phyloP scores from a whole-genome alignment of 2,888 invertebrate species.

The Bibio marci region DNA sequence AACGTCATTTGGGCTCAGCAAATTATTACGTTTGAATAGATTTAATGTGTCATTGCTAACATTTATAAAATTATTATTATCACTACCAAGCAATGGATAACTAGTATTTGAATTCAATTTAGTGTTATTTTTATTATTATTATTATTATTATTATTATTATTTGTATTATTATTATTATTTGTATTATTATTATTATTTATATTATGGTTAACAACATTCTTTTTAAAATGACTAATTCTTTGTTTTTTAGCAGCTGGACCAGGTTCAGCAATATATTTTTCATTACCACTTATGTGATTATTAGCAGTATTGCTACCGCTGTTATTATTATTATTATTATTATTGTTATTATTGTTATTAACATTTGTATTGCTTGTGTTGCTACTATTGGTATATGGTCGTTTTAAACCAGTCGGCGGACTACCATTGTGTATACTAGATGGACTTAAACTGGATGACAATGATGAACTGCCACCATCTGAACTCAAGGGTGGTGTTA shows the following conservation, averaged over 20 bases:
- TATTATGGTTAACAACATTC: slow-evolving; percentile 31
- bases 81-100: slow-evolving; percentile 9
- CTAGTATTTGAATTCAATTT: background rate
- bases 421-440: slow-evolving; percentile 53
- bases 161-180: too few species aligned
- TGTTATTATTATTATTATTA: background rate
- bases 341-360: background rate
- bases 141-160: too few species aligned
- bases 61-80: too few species aligned
- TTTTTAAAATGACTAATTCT: slow-evolving; percentile 74
- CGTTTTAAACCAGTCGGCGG: slow-evolving; percentile 43
- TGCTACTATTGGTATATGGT: slow-evolving; percentile 31
- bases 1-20: too few species aligned
- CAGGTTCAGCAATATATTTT: slow-evolving; percentile 33
- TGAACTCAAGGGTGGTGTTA: slow-evolving; percentile 76
- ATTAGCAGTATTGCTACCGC: too few species aligned
- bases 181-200: too few species aligned
- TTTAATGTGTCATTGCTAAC: too few species aligned
- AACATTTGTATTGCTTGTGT: slow-evolving; percentile 1
- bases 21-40: too few species aligned
- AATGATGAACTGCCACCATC: slow-evolving; percentile 60
- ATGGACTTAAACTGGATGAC: slow-evolving; percentile 63
- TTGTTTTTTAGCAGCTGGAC: slow-evolving; percentile 52
- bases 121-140: slow-evolving; percentile 1
- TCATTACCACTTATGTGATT: background rate